Percentiles rank a stretch among this genome's conserved stretches.
Evolutionary conservation across 2,113 vertebrate species (phyloP).

Genomic region (Vulpes ferrilata): DNA sequence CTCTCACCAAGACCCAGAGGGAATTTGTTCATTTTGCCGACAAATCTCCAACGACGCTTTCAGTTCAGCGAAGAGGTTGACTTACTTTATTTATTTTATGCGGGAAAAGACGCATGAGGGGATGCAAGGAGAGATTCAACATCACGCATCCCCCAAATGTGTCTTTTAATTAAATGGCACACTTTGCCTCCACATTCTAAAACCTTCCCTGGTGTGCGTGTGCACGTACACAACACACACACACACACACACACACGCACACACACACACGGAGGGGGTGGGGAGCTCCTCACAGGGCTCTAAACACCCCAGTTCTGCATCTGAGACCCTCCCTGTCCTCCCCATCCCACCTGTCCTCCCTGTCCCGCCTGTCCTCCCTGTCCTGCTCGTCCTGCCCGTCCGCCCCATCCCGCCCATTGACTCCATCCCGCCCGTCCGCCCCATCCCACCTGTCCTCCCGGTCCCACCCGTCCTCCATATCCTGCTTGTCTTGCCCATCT

Average conservation of each 20-base stretch:
- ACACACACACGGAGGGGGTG: background rate
- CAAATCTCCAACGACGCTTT: background rate
- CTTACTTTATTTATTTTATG: background rate
- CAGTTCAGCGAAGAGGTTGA: constrained; percentile 35
- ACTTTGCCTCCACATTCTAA: background rate
- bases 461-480: too few relatives aligned
- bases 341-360: too few relatives aligned
- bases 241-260: background rate
- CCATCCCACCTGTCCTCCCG: too few relatives aligned
- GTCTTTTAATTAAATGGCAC: background rate
- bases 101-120: background rate
- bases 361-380: too few relatives aligned
- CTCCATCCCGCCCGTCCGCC: too few relatives aligned
- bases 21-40: constrained; percentile 51
- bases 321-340: too few relatives aligned
- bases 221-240: too few relatives aligned
- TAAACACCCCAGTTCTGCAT: background rate
- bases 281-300: background rate
- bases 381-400: too few relatives aligned
- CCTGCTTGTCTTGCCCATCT: too few relatives aligned
- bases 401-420: too few relatives aligned
- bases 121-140: background rate
- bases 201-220: background rate
- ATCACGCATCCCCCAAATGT: background rate
- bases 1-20: background rate